Conservation (phyloP, 2,888 invertebrate genomes). For the Germaria angustata region DNA sequence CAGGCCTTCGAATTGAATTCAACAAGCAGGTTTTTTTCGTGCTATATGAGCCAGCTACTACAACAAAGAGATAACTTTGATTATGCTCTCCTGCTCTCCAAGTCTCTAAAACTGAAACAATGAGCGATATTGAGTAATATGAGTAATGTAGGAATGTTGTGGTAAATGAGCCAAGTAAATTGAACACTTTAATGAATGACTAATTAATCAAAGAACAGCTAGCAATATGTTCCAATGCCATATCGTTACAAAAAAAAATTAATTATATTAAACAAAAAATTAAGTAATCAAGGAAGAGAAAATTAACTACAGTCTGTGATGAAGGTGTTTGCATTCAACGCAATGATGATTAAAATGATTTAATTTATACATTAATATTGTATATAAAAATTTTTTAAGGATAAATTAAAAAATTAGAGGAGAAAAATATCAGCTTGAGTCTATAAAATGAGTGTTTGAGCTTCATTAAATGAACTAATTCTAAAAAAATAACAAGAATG, state of each 20-base stretch:
- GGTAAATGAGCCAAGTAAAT: constrained; percentile 46
- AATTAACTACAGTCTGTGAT: not conserved
- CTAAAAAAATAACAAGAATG: too few species aligned
- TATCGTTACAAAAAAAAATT: not conserved
- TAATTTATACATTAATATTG: too few species aligned
- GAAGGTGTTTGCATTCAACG: too few species aligned
- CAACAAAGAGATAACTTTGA: not conserved
- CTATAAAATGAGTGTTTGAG: too few species aligned
- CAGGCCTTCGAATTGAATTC: constrained; percentile 42
- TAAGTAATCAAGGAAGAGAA: not conserved
- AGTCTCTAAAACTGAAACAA: not conserved
- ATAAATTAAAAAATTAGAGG: too few species aligned
- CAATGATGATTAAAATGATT: too few species aligned
- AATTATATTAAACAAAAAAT: not conserved
- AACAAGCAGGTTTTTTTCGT: constrained; percentile 55
- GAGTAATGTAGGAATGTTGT: constrained; percentile 36
- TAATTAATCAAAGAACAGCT: constrained; percentile 44
- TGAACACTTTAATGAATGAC: constrained; percentile 41
- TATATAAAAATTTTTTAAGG: too few species aligned
- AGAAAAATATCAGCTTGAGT: too few species aligned
- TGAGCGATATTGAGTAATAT: constrained; percentile 21
- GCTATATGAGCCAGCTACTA: not conserved
- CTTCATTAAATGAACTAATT: too few species aligned
- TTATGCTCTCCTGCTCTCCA: not conserved
- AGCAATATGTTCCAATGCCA: not conserved